Percentiles rank a stretch among this genome's conserved stretches.
Conservation (phyloP, 2,113 vertebrate species). For the Limnothrissa miodon region DNA sequence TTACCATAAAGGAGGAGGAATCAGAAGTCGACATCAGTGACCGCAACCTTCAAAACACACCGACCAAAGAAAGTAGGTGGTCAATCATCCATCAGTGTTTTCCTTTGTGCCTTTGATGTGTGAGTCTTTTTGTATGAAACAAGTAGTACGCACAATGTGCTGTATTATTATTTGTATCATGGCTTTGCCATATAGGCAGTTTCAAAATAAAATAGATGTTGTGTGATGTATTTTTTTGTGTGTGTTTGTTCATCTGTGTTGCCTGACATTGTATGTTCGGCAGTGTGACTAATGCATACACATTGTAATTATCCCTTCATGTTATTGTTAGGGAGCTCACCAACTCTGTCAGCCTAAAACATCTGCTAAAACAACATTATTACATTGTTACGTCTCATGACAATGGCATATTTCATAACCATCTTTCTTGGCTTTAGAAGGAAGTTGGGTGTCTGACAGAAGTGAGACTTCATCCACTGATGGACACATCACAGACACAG, state of each 20-base stretch:
- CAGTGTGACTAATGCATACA: too few relatives aligned
- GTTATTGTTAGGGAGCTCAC: too few relatives aligned
- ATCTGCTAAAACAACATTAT: neutral
- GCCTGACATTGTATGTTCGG: too few relatives aligned
- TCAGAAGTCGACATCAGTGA: slow-evolving; percentile 34
- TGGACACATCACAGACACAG: neutral
- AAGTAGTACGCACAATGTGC: too few relatives aligned
- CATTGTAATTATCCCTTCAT: neutral
- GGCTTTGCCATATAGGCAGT: too few relatives aligned
- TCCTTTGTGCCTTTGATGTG: neutral
- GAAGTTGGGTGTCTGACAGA: neutral
- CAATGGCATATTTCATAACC: neutral
- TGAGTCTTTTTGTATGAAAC: neutral
- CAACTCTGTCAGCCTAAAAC: too few relatives aligned
- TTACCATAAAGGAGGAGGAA: slow-evolving; percentile 52
- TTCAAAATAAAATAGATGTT: too few relatives aligned
- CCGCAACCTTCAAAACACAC: slow-evolving; percentile 27
- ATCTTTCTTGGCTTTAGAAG: slow-evolving; percentile 6
- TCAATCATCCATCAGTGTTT: neutral
- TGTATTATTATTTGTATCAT: too few relatives aligned
- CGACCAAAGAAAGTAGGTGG: slow-evolving; percentile 36
- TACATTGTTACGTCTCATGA: too few relatives aligned
- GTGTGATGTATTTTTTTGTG: too few relatives aligned
- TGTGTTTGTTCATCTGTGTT: too few relatives aligned
- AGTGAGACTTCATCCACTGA: neutral